Evolutionary conservation across 2,113 vertebrate genomes (phyloP), one percentile per base, ranked within the genome.

Genomic region (Malaclemys terrapin): DNA sequence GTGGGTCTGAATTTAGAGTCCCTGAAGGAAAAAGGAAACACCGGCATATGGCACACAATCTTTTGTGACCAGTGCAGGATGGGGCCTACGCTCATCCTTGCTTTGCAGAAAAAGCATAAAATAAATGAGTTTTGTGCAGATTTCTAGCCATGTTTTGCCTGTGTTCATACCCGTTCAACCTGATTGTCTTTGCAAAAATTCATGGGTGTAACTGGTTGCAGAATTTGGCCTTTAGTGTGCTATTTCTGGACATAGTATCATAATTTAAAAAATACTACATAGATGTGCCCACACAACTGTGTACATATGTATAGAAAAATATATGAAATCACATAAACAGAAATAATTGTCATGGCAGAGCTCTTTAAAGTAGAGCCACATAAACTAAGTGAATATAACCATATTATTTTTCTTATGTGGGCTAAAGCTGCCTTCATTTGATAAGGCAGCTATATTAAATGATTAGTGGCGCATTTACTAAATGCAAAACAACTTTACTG

Each of bases 401-500:
- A 94, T 89, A 62, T 87, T 82, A 42, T 91, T 95, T 93, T 79
- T 38, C 59, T 94, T 85, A 65, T 62, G 84, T 57, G 89, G 65
- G 62, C 84, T 87, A 57, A 56, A 93, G 57, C 89, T 96, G 94
- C 42, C 42, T 90, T 20, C 79, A 88, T 91, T 59, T 89, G 86
- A 76, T 95, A 96, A 95, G 91, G 27, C 56, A 88, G 35, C 4
- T 53, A 10, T 27, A 52, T 94, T 84, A 89, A 86, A 17, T 81
- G 69, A 54, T 88, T 42, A 87, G 86, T 86, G 88, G 95, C 76
- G 4, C 79, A 85, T 52, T 72, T 93, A 38, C 57, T 85, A 1
- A 89, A 69, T 93, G 93, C 50, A 90, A 84, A 96, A 83, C 76
- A 87, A 22, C 84, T 92, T 85, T 91, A 85, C 65, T 79, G 75